These are phyloP conservation scores for Enteromius radiatus DNA, from an alignment of 2,797 vertebrate species.

Conservation along the genomic window DNA sequence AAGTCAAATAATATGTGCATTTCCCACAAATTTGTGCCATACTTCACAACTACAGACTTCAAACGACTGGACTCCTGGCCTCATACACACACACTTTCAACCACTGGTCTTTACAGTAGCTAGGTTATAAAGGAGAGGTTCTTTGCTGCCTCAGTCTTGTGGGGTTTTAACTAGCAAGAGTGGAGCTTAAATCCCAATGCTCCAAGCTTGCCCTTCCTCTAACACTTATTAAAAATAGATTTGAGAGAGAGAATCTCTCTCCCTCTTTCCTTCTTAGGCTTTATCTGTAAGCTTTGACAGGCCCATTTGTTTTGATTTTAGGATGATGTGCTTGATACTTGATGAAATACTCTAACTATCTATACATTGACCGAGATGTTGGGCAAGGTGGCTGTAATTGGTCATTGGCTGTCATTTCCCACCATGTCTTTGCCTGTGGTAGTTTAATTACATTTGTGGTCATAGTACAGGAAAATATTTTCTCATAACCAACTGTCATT, in stretches of 20 bases:
- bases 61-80: not conserved
- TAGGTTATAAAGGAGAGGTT: constrained; percentile 3
- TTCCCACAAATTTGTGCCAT: not conserved
- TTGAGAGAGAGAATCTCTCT: constrained; percentile 52
- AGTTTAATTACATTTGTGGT: constrained; percentile 67
- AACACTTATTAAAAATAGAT: constrained; percentile 69
- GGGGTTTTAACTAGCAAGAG: constrained; percentile 57
- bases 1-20: not conserved
- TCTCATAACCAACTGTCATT: constrained; percentile 37
- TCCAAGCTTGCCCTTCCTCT: constrained; percentile 52
- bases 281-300: constrained; percentile 66
- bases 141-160: constrained; percentile 46
- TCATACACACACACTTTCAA: not conserved
- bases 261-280: constrained; percentile 49
- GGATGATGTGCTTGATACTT: constrained; percentile 72
- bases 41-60: not conserved
- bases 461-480: constrained; percentile 59
- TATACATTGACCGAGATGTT: constrained; percentile 73
- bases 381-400: constrained; percentile 61
- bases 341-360: constrained; percentile 74
- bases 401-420: constrained; percentile 67
- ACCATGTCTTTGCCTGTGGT: constrained; percentile 56
- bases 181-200: constrained; percentile 50
- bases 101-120: constrained; percentile 5
- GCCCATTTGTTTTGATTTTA: constrained; percentile 79